These are phyloP conservation scores for Odontocolon sp. DNA, from an alignment of 2,888 invertebrate species.

Conservation along the genomic window DNA sequence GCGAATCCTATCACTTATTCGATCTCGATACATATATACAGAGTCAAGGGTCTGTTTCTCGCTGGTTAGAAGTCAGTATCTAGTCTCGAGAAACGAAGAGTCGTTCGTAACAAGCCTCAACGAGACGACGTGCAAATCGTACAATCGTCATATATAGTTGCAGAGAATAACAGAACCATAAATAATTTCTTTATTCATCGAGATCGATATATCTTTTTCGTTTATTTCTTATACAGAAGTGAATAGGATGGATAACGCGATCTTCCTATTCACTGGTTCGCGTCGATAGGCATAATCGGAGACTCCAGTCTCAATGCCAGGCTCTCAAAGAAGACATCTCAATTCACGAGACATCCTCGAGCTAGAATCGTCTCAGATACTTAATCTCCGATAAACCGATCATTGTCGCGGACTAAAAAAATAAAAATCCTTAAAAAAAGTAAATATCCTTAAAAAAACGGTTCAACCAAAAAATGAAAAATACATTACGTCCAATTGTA, in stretches of 20 bases:
- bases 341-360: slow-evolving; percentile 48
- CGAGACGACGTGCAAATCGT: slow-evolving; percentile 47
- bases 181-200: slow-evolving; percentile 56
- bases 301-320: slow-evolving; percentile 48
- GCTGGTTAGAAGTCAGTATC: no score
- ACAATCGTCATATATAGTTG: slow-evolving; percentile 4
- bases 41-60: background rate
- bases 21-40: slow-evolving; percentile 62
- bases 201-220: background rate
- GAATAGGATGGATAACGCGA: background rate
- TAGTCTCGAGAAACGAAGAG: slow-evolving; percentile 4
- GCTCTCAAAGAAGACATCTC: slow-evolving; percentile 52
- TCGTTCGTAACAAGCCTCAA: slow-evolving; percentile 45
- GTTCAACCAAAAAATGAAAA: no score
- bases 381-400: slow-evolving; percentile 25
- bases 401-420: background rate
- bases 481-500: no score
- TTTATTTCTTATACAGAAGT: slow-evolving; percentile 9
- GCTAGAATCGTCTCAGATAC: slow-evolving; percentile 1
- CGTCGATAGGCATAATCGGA: slow-evolving; percentile 55
- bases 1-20: slow-evolving; percentile 71
- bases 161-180: slow-evolving; percentile 44
- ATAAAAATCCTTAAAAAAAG: background rate
- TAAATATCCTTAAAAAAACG: background rate
- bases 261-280: slow-evolving; percentile 43